These are phyloP conservation scores for Trichonephila clavipes DNA, from an alignment of 1,140 invertebrate species.

Conservation along the genomic window DNA sequence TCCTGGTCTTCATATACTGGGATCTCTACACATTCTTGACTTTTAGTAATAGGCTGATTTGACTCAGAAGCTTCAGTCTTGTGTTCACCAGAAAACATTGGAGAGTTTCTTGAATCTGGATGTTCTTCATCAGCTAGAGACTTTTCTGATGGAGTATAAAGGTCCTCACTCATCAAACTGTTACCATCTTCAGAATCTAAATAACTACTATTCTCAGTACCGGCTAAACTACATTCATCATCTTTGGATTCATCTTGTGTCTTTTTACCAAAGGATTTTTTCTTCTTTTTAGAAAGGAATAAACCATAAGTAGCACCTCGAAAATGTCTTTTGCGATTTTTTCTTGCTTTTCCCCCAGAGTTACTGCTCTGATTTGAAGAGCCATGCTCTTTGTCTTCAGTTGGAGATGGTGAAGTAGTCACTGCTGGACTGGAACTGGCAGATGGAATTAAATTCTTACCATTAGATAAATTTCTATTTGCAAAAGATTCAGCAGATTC, in stretches of 20 bases:
- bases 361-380: constrained; percentile 29
- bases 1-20: background rate
- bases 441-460: background rate
- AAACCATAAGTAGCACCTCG: constrained; percentile 73
- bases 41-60: background rate
- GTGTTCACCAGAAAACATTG: background rate
- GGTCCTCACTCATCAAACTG: constrained; percentile 70
- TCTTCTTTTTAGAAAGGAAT: constrained; percentile 67
- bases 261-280: constrained; percentile 44
- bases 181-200: constrained; percentile 75
- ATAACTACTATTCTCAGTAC: constrained; percentile 75
- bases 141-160: constrained; percentile 69
- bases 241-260: constrained; percentile 45
- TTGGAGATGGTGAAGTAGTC: constrained; percentile 8
- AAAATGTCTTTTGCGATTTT: constrained; percentile 67
- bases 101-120: constrained; percentile 44
- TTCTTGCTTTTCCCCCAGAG: constrained; percentile 41
- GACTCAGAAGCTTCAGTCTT: background rate
- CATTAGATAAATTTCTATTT: background rate
- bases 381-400: constrained; percentile 29
- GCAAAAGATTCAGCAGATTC: background rate
- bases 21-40: too few species aligned
- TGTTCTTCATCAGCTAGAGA: constrained; percentile 72
- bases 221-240: constrained; percentile 65
- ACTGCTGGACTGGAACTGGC: constrained; percentile 27